Base-by-base conservation (phyloP, 2,113 vertebrate species). In the Myxocyprinus asiaticus region DNA sequence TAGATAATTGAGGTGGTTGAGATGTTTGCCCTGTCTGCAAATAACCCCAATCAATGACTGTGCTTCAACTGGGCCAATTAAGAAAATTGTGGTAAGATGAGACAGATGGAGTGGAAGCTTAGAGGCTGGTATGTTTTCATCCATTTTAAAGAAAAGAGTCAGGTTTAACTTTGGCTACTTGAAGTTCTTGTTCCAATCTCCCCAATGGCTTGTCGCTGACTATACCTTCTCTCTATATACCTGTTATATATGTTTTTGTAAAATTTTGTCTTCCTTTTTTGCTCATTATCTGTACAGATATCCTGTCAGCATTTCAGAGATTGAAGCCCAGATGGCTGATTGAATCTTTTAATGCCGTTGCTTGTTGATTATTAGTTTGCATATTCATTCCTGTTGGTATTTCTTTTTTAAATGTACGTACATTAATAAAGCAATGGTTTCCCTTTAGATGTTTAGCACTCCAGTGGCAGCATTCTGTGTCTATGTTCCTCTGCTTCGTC, bases 41-140 rank as follows among this genome's bases (percentile, higher is more conserved):
- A 94, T 94, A 94, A 89, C 93, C 94, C 94, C 95, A 96, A 97
- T 96, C 95, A 96, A 92, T 92, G 91, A 93, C 93, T 94, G 94
- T 90, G 91, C 92, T 91, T 94, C 95, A 95, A 95, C 95, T 96
- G 91, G 86, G 88, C 77, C 94, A 95, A 96, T 96, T 95, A 95
- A 89, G 94, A 93, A 93, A 95, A 95, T 95, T 94, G 94, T 92
- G 90, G 89, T 92, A 95, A 94, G 90, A 80, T 84, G 84, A 91
- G 94, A 94, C 95, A 96, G 95, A 95, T 96, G 95, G 94, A 77
- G 86, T 42, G 63, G 88, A 89, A 53, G 89, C 92, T 90, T 59
- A 55, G 42, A 44, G 55, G 56, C 70, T 47, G 4, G 15, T 48
- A 14, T 12, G 7, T 45, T 72, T 59, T 68, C 53, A 33, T 63